Evolutionary conservation across 2,888 invertebrate genomes (phyloP).

Genomic region (Ichneumon xanthorius): DNA sequence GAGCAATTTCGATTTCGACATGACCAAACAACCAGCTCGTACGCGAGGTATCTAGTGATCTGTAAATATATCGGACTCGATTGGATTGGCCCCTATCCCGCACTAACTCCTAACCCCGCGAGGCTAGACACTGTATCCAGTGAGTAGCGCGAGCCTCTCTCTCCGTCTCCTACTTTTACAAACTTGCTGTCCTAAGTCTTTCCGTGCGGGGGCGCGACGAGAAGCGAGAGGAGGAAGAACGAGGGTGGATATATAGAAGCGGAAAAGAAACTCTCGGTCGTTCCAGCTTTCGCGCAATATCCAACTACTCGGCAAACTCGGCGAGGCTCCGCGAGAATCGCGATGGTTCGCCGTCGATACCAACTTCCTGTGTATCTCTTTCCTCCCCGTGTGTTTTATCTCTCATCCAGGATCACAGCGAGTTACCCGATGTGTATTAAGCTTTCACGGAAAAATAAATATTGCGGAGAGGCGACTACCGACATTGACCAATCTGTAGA

Average conservation of each 20-base stretch:
- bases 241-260: constrained; percentile 48
- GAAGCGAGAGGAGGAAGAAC: constrained; percentile 2
- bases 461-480: constrained; percentile 36
- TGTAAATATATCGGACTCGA: constrained; percentile 79
- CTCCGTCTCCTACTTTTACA: constrained; percentile 75
- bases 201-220: constrained; percentile 2
- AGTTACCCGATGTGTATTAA: constrained; percentile 51
- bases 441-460: constrained; percentile 59
- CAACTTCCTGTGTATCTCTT: constrained; percentile 51
- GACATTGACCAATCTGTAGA: constrained; percentile 34
- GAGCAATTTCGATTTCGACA: constrained; percentile 80
- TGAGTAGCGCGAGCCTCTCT: constrained; percentile 46
- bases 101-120: constrained; percentile 73
- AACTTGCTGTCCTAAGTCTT: constrained; percentile 68
- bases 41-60: constrained; percentile 77
- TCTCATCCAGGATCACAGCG: constrained; percentile 59
- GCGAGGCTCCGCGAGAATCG: constrained; percentile 49
- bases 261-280: constrained; percentile 70
- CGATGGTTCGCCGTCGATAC: constrained; percentile 29
- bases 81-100: constrained; percentile 78
- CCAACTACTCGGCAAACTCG: constrained; percentile 69
- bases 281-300: constrained; percentile 68
- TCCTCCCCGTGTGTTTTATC: constrained; percentile 69
- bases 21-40: constrained; percentile 73
- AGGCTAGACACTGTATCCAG: constrained; percentile 65